Evolutionary conservation across 2,113 vertebrate genomes (phyloP), one percentile per base, ranked within the genome.

Genomic region (Engraulis encrasicolus): DNA sequence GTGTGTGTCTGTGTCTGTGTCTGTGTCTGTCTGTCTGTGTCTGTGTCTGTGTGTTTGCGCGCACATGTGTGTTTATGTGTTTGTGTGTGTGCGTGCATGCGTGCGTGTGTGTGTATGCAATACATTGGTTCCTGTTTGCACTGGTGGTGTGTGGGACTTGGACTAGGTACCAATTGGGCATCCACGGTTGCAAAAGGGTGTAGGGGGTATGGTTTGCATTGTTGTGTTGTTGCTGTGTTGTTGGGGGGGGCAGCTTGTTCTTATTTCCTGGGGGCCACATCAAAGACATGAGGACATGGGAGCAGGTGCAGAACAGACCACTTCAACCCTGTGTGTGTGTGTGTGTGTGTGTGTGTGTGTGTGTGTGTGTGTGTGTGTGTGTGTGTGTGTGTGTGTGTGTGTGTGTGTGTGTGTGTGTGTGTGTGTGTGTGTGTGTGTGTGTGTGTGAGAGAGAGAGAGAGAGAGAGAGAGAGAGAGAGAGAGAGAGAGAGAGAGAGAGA

Each of bases 281-380:
- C 92, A 91, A 92, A 93, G 91, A 92, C 80, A 82, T 88, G 7
- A 89, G 92, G 91, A 93, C 88, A 88, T 80, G 90, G n/a, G 91
- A 94, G 95, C 95, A 95, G 94, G 94, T 96, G 93, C 91, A 91
- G 82, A 49, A 15, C 87, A 92, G 90, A 93, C 90, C 91, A 90
- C 89, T 90, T 81, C 86, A 88, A 91, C 84, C 86, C 87, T 91
- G 84, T 85, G 85, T 50, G 82, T 84, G 79, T n/a, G 37, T 84
- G 80, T 78, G 45, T 81, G 31, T 89, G 88, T 79, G 88, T 86
- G 89, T 50, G 45, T 66, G 61, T 74, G 49, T 19, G 19, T 58
- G 17, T 6, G 6, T 4, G 52, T 61, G 23, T 27, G 23, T 27
- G 58, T 61, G 58, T 61, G 6, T 61, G 58, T 61, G 58, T 61